Percentiles rank a stretch among this genome's conserved stretches.
These are phyloP conservation scores for Pangasius krempfi DNA, from an alignment of 2,797 vertebrate genomes.

Conservation along the genomic window DNA sequence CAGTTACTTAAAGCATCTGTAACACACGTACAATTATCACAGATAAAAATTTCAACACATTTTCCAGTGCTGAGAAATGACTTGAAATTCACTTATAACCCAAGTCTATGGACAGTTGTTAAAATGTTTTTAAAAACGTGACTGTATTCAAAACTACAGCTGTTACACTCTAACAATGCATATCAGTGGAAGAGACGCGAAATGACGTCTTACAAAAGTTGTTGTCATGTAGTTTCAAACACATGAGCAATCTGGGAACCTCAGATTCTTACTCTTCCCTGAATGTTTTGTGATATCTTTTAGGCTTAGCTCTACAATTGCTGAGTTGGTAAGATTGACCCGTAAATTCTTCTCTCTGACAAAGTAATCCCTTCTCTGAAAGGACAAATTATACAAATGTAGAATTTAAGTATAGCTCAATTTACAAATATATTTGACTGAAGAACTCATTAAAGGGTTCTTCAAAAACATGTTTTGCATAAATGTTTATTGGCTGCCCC, in stretches of 20 bases:
- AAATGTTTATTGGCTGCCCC: constrained; percentile 5
- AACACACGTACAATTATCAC: background rate
- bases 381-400: constrained; percentile 11
- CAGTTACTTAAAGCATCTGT: background rate
- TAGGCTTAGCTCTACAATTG: background rate
- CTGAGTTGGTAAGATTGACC: background rate
- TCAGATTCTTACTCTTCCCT: background rate
- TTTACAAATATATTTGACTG: constrained; percentile 18
- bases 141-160: background rate
- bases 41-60: background rate
- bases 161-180: background rate
- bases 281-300: background rate
- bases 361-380: background rate
- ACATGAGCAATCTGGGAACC: background rate
- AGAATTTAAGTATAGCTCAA: background rate
- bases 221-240: background rate
- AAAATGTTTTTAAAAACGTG: background rate
- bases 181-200: background rate
- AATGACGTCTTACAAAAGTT: background rate
- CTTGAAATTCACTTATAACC: background rate
- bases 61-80: background rate
- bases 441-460: background rate
- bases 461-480: constrained; percentile 16
- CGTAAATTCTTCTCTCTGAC: background rate
- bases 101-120: background rate